These are phyloP conservation scores for Lepidurus couesii DNA, from an alignment of 1,140 invertebrate species.

Conservation along the genomic window DNA sequence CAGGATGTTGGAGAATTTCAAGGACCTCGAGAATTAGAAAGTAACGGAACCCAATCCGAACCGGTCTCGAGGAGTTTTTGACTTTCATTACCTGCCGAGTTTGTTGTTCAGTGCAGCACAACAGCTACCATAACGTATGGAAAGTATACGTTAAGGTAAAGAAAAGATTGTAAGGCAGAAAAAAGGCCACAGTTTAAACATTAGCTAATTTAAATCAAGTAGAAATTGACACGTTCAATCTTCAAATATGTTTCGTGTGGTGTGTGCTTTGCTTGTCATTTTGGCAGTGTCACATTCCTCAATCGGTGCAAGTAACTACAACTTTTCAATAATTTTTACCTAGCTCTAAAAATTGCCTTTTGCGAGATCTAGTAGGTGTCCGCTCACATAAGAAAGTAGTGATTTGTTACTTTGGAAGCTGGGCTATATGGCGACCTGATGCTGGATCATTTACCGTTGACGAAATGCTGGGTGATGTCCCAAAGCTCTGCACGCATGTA, in stretches of 20 bases:
- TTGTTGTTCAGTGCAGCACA: neutral
- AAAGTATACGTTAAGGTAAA: neutral
- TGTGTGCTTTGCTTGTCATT: no score
- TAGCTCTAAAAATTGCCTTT: no score
- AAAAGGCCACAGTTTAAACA: no score
- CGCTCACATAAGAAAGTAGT: conserved; percentile 56
- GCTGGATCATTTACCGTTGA: conserved; percentile 59
- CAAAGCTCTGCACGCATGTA: conserved; percentile 75
- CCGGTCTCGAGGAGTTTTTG: neutral
- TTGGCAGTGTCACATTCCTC: no score
- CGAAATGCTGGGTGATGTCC: conserved; percentile 54
- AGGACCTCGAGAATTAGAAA: neutral
- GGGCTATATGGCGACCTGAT: conserved; percentile 64
- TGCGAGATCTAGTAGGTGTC: conserved; percentile 32
- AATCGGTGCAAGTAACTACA: no score
- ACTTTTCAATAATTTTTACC: no score
- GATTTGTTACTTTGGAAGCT: conserved; percentile 71
- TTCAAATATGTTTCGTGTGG: no score
- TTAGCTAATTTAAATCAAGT: no score
- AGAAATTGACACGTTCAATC: no score
- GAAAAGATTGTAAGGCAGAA: no score
- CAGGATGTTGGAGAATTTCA: neutral
- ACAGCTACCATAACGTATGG: neutral
- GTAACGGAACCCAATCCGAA: conserved; percentile 2
- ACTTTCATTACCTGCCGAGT: neutral